Base-by-base conservation (phyloP, 2,113 vertebrate species). In the Bagarius yarrelli region DNA sequence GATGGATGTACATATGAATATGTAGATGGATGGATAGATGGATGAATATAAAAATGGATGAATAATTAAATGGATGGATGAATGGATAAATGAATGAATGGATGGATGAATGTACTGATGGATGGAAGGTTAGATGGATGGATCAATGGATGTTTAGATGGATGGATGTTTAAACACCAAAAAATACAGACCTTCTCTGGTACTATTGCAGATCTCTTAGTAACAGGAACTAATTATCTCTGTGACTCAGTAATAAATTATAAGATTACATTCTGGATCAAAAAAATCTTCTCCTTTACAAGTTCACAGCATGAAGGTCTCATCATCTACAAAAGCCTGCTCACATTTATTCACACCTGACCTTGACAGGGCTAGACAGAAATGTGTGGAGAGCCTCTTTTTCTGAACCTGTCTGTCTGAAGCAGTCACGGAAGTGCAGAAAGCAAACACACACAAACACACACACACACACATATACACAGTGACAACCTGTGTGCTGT, bases 321-420 rank as follows among this genome's bases (percentile, higher is more conserved):
- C 27, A 30, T 52, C 27, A 44, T 8, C 11, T 6, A 4, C 70
- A 73, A 73, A 55, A 73, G 50, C 30, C 27, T 34, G 27, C 52
- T 55, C 50, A 55, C 70, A 34, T 73, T 55, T 73, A 73, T 73
- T 73, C 27, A 23, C 70, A 73, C 27, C 50, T 73, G 70, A 73
- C 50, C 70, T 73, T 73, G 70, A 73, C 70, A 76, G 74, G 56
- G 40, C 57, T 50, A 77, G 59, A 30, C 59, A 32, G 40, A 63
- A 23, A 25, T 15, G 25, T 50, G 59, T 61, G 23, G 76, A 55
- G 61, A 32, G 63, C 66, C 61, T 78, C 60, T 66, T 63, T 32
- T 78, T 55, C 47, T 52, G 75, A 77, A 19, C 59, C 27, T 44
- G 36, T 76, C 74, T 66, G 47, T 15, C 47, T 66, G 18, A 78